Conservation (phyloP, 2,113 vertebrate genomes). For the Dryoscopus gambensis region DNA sequence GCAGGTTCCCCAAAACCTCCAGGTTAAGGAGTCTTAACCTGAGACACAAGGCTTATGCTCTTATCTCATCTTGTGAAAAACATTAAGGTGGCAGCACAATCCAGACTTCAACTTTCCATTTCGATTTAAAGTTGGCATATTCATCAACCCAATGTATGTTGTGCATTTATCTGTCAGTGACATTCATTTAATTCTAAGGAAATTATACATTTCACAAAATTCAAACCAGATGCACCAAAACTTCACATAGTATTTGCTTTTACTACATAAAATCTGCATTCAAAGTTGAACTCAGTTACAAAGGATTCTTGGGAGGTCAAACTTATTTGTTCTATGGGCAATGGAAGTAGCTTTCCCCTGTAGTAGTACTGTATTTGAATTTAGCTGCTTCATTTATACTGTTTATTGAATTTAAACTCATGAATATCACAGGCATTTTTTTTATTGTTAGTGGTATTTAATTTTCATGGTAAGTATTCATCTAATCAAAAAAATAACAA, state of each 20-base stretch:
- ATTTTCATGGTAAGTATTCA: not conserved
- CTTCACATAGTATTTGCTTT: not conserved
- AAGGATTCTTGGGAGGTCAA: not conserved
- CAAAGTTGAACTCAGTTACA: not conserved
- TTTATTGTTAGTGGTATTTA: not conserved
- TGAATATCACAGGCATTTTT: not conserved
- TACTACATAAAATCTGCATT: not conserved
- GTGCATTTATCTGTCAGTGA: not conserved
- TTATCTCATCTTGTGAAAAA: not conserved
- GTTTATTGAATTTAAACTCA: not conserved
- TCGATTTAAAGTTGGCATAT: not conserved
- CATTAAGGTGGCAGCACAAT: not conserved
- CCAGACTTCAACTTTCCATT: not conserved
- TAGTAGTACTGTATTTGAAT: not conserved
- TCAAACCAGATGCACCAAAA: not conserved
- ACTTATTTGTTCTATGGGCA: not conserved
- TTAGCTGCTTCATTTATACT: not conserved
- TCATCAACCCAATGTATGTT: not conserved
- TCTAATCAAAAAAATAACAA: not conserved
- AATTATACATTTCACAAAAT: not conserved
- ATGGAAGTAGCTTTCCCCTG: not conserved
- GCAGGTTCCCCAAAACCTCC: not conserved
- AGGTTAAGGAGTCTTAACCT: not conserved
- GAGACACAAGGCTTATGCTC: not conserved
- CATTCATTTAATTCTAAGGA: not conserved